Evolutionary conservation across 1,140 invertebrate species (phyloP).

Genomic region (Cherax destructor): DNA sequence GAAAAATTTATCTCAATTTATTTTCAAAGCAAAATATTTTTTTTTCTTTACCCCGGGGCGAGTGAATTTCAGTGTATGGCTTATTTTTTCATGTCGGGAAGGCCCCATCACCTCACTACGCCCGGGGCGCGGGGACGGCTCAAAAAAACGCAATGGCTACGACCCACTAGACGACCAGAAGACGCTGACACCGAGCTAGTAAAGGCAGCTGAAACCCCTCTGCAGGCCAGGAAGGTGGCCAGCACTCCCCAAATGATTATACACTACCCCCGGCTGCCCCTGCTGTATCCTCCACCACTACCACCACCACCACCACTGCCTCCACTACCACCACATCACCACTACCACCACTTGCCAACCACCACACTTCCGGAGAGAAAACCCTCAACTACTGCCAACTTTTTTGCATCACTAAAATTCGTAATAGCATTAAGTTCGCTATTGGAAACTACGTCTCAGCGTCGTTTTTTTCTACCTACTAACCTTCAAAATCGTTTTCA

Average conservation of each 20-base stretch:
- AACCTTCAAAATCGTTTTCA: too few relatives aligned
- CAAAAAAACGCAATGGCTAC: conserved; percentile 26
- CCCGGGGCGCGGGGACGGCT: conserved; percentile 21
- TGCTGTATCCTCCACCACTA: conserved; percentile 17
- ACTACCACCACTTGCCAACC: conserved; percentile 17
- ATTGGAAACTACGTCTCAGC: too few relatives aligned
- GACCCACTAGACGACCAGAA: conserved; percentile 39
- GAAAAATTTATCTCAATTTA: too few relatives aligned
- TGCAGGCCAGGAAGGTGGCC: conserved; percentile 67
- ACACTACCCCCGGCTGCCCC: conserved; percentile 43
- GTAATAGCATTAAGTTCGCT: too few relatives aligned
- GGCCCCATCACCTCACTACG: neutral
- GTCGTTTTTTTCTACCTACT: too few relatives aligned
- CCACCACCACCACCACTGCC: conserved; percentile 38
- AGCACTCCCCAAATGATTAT: conserved; percentile 43
- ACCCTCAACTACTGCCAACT: too few relatives aligned
- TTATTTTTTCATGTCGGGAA: neutral
- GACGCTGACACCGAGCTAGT: conserved; percentile 31
- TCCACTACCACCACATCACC: conserved; percentile 43
- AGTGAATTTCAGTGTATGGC: too few relatives aligned
- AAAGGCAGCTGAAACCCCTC: conserved; percentile 13
- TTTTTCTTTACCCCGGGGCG: too few relatives aligned
- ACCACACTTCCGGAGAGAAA: conserved; percentile 67
- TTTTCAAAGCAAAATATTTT: too few relatives aligned
- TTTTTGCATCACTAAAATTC: neutral